Evolutionary conservation across 1,140 invertebrate species (phyloP).

Genomic region (Phenacoccus solenopsis): DNA sequence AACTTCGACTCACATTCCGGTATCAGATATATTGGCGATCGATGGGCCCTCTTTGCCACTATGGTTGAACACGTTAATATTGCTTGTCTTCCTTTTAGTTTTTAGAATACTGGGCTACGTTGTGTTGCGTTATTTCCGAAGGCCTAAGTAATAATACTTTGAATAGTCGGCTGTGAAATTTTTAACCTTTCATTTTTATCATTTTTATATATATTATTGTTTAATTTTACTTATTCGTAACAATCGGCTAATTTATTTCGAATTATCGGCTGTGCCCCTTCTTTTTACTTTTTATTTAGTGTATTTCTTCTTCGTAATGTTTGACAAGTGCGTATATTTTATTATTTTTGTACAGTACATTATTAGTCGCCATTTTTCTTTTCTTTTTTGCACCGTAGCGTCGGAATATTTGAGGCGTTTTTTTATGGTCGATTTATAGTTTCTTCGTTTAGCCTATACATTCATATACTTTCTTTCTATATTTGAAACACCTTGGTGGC

Average conservation of each 20-base stretch:
- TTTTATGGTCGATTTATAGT: neutral
- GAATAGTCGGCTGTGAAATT: constrained; percentile 20
- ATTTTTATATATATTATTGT: neutral
- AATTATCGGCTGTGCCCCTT: constrained; percentile 13
- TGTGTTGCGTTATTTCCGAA: constrained; percentile 56
- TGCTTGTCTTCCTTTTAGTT: constrained; percentile 55
- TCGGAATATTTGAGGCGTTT: neutral
- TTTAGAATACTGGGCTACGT: constrained; percentile 62
- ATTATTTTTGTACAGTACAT: neutral
- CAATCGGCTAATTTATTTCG: constrained; percentile 11
- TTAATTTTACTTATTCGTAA: neutral
- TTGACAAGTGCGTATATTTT: neutral
- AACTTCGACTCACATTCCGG: constrained; percentile 45
- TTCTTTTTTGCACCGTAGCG: neutral
- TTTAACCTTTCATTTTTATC: constrained; percentile 20
- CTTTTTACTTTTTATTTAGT: neutral
- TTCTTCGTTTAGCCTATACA: neutral
- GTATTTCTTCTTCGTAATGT: neutral
- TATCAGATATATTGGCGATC: constrained; percentile 50
- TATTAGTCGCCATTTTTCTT: neutral
- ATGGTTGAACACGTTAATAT: constrained; percentile 63
- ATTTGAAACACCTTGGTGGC: no score
- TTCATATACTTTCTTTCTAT: no score
- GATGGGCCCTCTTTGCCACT: constrained; percentile 46
- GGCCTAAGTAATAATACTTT: constrained; percentile 33